phyloP scores from a whole-genome alignment of 2,888 invertebrate genomes.

The Dynastes grantii region DNA sequence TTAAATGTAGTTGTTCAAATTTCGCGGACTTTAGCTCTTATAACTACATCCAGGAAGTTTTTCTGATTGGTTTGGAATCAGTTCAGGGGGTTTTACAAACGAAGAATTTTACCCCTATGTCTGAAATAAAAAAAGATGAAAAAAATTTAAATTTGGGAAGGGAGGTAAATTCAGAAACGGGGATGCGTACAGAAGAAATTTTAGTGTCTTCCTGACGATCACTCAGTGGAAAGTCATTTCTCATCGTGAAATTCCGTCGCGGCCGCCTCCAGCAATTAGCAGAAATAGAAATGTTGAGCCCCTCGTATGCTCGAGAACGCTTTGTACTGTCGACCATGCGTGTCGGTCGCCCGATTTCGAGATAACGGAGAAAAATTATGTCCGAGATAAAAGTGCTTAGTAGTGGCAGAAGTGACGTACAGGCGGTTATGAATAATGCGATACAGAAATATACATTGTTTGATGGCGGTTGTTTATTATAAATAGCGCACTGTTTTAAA shows the following conservation, averaged over 20 bases:
- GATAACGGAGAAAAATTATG: constrained; percentile 57
- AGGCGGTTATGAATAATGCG: constrained; percentile 41
- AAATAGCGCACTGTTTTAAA: constrained; percentile 40
- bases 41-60: no score
- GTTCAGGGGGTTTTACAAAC: no score
- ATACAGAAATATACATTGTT: constrained; percentile 45
- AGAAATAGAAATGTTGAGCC: constrained; percentile 66
- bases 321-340: constrained; percentile 59
- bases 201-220: constrained; percentile 69
- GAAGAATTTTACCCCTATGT: no score
- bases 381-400: constrained; percentile 50
- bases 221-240: constrained; percentile 69
- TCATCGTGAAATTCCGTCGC: constrained; percentile 68
- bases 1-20: no score
- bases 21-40: no score
- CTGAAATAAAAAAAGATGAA: no score
- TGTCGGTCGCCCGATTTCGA: constrained; percentile 53
- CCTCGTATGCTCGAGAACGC: constrained; percentile 46
- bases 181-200: constrained; percentile 50
- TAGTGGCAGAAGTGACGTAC: constrained; percentile 34
- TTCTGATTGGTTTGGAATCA: no score
- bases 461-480: constrained; percentile 39
- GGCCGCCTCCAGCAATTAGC: constrained; percentile 70
- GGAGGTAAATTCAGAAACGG: constrained; percentile 27
- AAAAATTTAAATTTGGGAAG: no score